phyloP scores from a whole-genome alignment of 2,888 invertebrate genomes.

The Margaritifera margaritifera region DNA sequence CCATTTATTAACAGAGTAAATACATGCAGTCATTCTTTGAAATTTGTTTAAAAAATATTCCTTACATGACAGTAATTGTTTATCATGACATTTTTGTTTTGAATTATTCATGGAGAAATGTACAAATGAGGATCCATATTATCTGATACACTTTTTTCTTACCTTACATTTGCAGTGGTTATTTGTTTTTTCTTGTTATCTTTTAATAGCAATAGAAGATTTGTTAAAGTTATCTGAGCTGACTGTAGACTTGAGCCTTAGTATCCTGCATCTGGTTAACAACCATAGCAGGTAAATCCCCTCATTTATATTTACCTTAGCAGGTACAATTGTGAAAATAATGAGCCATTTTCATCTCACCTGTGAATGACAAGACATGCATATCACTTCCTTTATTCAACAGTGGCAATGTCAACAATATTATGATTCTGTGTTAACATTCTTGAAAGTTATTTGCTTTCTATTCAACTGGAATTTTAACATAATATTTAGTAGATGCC shows the following conservation, averaged over 20 bases:
- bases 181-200: neutral
- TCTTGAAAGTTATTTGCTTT: too few relatives aligned
- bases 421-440: too few relatives aligned
- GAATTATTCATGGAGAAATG: neutral
- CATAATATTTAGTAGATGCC: too few relatives aligned
- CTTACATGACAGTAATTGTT: neutral
- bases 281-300: slow-evolving; percentile 51
- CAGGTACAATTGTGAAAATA: too few relatives aligned
- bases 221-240: slow-evolving; percentile 57
- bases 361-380: too few relatives aligned
- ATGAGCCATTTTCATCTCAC: too few relatives aligned
- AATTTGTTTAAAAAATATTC: too few relatives aligned
- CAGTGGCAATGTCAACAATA: too few relatives aligned
- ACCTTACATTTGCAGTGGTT: neutral
- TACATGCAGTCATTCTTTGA: too few relatives aligned
- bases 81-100: neutral
- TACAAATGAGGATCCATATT: neutral
- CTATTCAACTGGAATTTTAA: too few relatives aligned
- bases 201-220: slow-evolving; percentile 53
- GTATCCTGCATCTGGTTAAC: slow-evolving; percentile 51
- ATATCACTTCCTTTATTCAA: too few relatives aligned
- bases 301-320: neutral
- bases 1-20: too few relatives aligned
- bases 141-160: neutral
- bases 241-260: slow-evolving; percentile 55